Base-by-base conservation (phyloP, 2,113 vertebrate genomes). In the Panurus biarmicus region DNA sequence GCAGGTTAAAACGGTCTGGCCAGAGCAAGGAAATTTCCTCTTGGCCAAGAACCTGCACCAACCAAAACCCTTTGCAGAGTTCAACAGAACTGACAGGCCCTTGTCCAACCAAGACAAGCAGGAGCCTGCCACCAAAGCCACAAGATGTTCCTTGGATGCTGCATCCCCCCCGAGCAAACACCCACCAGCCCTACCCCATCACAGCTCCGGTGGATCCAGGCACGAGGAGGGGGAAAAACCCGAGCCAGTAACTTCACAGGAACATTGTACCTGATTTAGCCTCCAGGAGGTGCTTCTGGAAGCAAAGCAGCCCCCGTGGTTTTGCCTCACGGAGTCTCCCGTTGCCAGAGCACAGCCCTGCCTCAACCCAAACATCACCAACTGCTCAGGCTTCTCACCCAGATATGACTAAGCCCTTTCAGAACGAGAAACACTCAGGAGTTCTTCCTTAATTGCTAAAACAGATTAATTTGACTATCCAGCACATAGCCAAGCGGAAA, bases 391-490 rank as follows among this genome's bases (percentile, higher is more conserved):
- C 91, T 89, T 76, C 93, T 95, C 94, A 82, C 81, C 74, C 85
- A 91, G 67, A 48, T 64, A 70, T 94, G 93, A 95, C 75, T 91
- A 83, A 94, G 74, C 56, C 83, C 40, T 87, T 83, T 76, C 71
- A 54, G 67, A 62, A 33, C 0, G 5, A 87, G 77, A 77, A 92
- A 40, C 1, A 1, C 48, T 76, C 71, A 44, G 56, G 72, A 74
- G 88, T 93, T 38, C 38, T 95, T 50, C 38, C 31, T 90, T 93
- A 87, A 95, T 95, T 78, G 76, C 69, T 81, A 81, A 93, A 96
- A 24, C 96, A 91, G 91, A 73, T 93, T 85, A 77, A 85, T 91
- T 89, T 62, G 71, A 61, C 48, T 62, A 33, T 36, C 17, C n/a
- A 89, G 89, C 80, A 73, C 67, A 53, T 11, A 51, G 72, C 73